A percentile compares a stretch with the other conserved stretches of the same genome.
Conservation (phyloP, 1,140 invertebrate species). For the Popillia japonica region DNA sequence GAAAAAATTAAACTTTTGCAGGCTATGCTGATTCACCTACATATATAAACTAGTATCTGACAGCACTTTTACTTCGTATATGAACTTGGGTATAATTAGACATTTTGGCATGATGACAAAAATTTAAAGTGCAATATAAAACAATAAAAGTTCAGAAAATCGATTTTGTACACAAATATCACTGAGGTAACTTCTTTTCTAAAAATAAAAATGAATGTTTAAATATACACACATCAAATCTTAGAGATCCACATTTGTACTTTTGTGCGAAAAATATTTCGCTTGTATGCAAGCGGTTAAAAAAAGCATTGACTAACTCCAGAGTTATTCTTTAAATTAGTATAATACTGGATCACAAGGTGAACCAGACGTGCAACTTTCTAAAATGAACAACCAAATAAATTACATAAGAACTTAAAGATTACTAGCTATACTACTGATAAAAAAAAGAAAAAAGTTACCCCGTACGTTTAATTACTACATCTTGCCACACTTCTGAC, state of each 20-base stretch:
- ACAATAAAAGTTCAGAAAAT: slow-evolving; percentile 23
- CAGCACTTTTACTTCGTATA: slow-evolving; percentile 4
- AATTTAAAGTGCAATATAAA: slow-evolving; percentile 33
- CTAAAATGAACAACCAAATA: slow-evolving; percentile 40
- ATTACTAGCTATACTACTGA: not conserved
- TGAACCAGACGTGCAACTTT: slow-evolving; percentile 43
- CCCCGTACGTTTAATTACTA: slow-evolving; percentile 42
- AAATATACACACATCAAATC: not conserved
- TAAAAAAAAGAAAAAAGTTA: slow-evolving; percentile 43
- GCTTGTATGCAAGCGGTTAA: slow-evolving; percentile 21
- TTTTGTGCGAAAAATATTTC: not conserved
- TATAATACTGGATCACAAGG: slow-evolving; percentile 1
- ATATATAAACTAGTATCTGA: not conserved
- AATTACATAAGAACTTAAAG: slow-evolving; percentile 27
- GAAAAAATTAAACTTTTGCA: slow-evolving; percentile 23
- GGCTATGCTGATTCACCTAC: slow-evolving; percentile 19
- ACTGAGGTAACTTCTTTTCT: not conserved
- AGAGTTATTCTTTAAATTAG: slow-evolving; percentile 25
- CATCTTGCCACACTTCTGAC: slow-evolving; percentile 41
- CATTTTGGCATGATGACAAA: slow-evolving; percentile 35
- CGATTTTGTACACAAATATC: slow-evolving; percentile 11
- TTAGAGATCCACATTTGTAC: not conserved
- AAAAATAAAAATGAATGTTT: not conserved
- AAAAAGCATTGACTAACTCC: slow-evolving; percentile 22
- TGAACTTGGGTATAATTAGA: slow-evolving; percentile 34